Evolutionary conservation across 1,140 invertebrate species (phyloP), one percentile per base, ranked within the genome.

Genomic region (Parasteatoda tepidariorum): DNA sequence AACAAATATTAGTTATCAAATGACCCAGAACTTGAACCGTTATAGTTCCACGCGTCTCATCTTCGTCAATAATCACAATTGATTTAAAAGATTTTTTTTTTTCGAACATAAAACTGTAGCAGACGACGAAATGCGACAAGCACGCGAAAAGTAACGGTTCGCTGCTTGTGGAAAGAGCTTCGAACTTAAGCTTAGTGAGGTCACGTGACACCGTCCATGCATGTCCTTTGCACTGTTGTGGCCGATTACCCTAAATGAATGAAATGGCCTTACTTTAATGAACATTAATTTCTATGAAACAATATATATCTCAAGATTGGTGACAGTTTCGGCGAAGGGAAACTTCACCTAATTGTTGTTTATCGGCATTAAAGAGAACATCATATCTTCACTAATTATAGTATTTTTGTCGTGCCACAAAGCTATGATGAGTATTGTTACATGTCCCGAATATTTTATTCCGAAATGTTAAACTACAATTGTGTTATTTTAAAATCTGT

Each of bases 151-250:
- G 31, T 26, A 24, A 26, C 71, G 31, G 31, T 30, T 7, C 48
- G 18, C 18, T 71, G n/a, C 54, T 41, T 22, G 9, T 18, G 18
- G 38, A 48, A 59, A 59, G 70, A 54, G 48, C 41, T 71, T 71
- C 26, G 41, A 71, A 71, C 41, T 71, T 54, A 34, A 26, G 41
- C 38, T 4, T 18, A 59, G n/a, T 28, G 22, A 55, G 48, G 28
- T 74, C 71, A 74, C 71, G 57, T 74, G 71, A 61, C 30, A 38
- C 38, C 55, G 55, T 18, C 71, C 55, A 74, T 30, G 71, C 71
- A 11, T 74, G 55, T 74, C 71, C 28, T 48, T 3, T 74, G 71
- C 71, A 61, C 71, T 74, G n/a, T 34, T 28, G 31, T 61, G 71
- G 71, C 55, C 71, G 71, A 74, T 59, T 74, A 74, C 71, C 55